Base-by-base conservation (phyloP, 2,113 vertebrate genomes). In the Potamarius usumacintae region DNA sequence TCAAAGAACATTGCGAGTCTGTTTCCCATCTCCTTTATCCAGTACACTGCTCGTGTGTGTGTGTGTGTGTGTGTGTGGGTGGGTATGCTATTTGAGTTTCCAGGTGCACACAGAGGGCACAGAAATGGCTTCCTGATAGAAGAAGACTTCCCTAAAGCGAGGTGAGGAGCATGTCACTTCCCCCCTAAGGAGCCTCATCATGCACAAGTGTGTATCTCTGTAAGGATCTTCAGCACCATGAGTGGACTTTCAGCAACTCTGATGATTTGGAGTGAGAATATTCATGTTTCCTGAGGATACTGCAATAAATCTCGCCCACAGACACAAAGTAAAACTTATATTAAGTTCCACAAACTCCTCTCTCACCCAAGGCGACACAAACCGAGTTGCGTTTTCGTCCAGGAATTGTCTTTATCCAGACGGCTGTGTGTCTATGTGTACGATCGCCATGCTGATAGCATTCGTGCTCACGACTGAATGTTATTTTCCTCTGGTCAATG, bases 91-190 rank as follows among this genome's bases (percentile, higher is more conserved):
- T 34, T 84, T 85, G 80, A 80, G 22, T 79, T 67, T 82, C 25
- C 78, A 52, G 60, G 50, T 14, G 22, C 55, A 69, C 71, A 83
- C 71, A 78, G 57, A 20, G n/a, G 52, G 65, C 85, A 74, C 85
- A 89, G 60, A 89, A 82, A 86, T 48, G 82, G 20, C 52, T 84
- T 87, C 82, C 90, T 92, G 84, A 86, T 77, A 85, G 86, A 89
- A 83, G 55, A 65, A 89, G 85, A 83, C 67, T 57, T 85, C 69
- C 88, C 55, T 25, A 60, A 82, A 87, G 58, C 58, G 65, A 72
- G 88, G 67, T 63, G 69, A 57, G 62, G 12, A 81, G n/a, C 52
- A 77, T 55, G 62, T 85, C 87, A 85, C 57, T 18, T n/a, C 14
- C 71, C 14, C 83, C 87, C 87, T 79, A 11, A 72, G 87, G 50